Percentiles rank a stretch among this genome's conserved stretches.
phyloP scores from a whole-genome alignment of 2,113 vertebrate species.

The Nothoprocta perdicaria region DNA sequence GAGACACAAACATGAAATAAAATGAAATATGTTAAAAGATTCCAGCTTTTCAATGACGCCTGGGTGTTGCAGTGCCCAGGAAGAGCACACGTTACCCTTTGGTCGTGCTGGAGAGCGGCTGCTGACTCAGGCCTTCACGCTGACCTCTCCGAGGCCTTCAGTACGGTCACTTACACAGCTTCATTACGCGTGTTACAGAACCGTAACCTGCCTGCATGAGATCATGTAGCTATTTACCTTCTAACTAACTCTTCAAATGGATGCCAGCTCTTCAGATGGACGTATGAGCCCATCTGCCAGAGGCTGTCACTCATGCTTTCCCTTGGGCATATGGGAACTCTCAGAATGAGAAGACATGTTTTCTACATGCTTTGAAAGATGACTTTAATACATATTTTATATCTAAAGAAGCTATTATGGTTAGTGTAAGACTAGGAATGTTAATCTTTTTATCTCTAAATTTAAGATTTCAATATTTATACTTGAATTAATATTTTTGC shows the following conservation, averaged over 20 bases:
- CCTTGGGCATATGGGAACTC: not conserved
- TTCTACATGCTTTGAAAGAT: not conserved
- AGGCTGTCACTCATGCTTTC: not conserved
- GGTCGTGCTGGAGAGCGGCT: not conserved
- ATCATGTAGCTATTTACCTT: constrained; percentile 29
- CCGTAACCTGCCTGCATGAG: constrained; percentile 8
- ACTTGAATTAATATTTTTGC: not conserved
- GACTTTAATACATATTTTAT: not conserved
- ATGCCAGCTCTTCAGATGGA: not conserved
- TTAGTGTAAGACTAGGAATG: not conserved
- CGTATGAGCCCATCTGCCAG: not conserved
- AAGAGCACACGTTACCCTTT: not conserved
- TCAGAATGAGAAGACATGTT: not conserved
- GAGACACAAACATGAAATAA: not conserved
- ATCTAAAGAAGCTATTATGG: not conserved
- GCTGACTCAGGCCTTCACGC: not conserved
- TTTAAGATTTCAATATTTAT: not conserved
- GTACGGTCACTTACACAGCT: not conserved
- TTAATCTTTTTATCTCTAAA: not conserved
- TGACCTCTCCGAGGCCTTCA: not conserved
- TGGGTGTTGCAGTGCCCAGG: not conserved
- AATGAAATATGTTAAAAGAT: not conserved
- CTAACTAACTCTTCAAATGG: not conserved
- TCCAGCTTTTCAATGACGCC: not conserved
- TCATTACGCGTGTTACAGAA: not conserved